These are phyloP conservation scores for Sarotherodon lohbergeri DNA, from an alignment of 2,113 vertebrate species.

Conservation along the genomic window DNA sequence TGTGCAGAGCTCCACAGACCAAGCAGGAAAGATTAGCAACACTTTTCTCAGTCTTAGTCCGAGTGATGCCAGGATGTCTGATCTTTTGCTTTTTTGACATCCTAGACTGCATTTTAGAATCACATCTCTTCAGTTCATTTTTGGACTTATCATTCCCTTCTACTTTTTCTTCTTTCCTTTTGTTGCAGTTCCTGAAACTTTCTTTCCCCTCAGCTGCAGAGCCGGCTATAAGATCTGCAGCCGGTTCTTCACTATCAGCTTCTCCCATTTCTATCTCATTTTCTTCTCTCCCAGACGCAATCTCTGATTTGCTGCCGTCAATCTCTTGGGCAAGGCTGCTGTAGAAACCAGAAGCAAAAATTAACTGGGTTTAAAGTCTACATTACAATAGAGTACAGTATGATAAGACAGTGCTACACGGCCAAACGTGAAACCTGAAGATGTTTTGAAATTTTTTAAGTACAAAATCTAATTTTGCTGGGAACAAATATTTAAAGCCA, in stretches of 20 bases:
- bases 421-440: neutral
- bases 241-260: neutral
- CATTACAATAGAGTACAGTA: neutral
- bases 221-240: neutral
- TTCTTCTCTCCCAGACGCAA: neutral
- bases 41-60: neutral
- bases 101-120: neutral
- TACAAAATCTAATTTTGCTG: neutral
- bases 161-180: neutral
- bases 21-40: neutral
- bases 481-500: neutral
- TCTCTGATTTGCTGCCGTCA: neutral
- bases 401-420: neutral
- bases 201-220: neutral
- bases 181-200: fast-evolving
- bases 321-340: neutral
- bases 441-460: neutral
- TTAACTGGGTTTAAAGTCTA: neutral
- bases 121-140: neutral
- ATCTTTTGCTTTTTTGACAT: neutral
- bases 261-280: neutral
- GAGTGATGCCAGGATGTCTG: neutral
- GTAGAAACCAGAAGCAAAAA: neutral
- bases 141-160: neutral
- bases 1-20: neutral